Evolutionary conservation across 2,797 vertebrate species (phyloP), one percentile per base, ranked within the genome.

Genomic region (Lates japonicus): DNA sequence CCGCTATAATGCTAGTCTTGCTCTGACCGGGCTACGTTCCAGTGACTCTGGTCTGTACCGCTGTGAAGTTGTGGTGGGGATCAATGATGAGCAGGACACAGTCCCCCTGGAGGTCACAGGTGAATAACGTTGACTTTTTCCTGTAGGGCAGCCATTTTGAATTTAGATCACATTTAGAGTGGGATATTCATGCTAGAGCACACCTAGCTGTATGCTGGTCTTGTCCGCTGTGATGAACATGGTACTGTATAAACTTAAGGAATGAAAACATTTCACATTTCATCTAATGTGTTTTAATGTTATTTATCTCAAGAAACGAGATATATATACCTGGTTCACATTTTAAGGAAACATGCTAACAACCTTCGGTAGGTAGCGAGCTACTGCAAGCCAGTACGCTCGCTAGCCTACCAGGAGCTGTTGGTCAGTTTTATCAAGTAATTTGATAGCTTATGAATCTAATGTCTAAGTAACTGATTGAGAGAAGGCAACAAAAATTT

Each of bases 41-140:
- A 98, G 98, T 17, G 98, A 99, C 76, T 95, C 96, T 0, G 98
- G 98, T 42, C 95, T 99, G 41, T 99, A 99, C 85, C 98, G 97
- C 85, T 99, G 98, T 74, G 95, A 99, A 85, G 97, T 99, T 48
- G 98, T 99, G 84, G 95, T 97, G 1, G 98, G 97, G 81, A 97
- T 99, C 70, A 97, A 97, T 0, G 98, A 99, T 0, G 97, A 98
- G 83, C 97, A 98, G 93, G 97, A 98, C 82, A 96, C 97, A 14
- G 95, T 99, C 80, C 97, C 97, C 0, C 92, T 99, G 86, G 97
- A 98, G 87, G 97, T 99, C 89, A 97, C 95, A 71, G 98, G 98
- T 98, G 85, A 96, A 70, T 70, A 55, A 35, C 70, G 13, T 11
- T 4, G 22, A 57, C 12, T 22, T 16, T 59, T n/a, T 57, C 14